These are phyloP conservation scores for Lasiurus cinereus DNA, from an alignment of 2,113 vertebrate genomes.

Conservation along the genomic window DNA sequence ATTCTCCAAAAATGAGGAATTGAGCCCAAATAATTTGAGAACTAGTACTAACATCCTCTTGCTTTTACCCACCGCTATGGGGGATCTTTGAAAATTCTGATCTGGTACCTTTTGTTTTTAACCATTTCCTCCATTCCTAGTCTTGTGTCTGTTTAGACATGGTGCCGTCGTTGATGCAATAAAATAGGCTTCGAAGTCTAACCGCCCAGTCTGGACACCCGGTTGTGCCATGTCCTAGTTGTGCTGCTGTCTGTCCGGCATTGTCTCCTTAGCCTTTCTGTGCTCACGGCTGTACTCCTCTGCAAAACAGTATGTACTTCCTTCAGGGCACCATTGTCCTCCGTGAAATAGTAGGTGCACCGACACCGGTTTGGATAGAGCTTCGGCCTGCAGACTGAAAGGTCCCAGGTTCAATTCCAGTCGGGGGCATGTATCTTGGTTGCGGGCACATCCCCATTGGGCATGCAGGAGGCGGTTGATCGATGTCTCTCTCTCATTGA, in stretches of 20 bases:
- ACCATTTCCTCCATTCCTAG: neutral
- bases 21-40: neutral
- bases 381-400: no score
- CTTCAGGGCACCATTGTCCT: neutral
- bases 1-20: neutral
- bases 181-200: neutral
- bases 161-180: neutral
- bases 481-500: no score
- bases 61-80: neutral
- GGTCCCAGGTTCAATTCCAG: no score
- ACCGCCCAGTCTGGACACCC: neutral
- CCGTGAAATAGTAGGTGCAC: neutral
- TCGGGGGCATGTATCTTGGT: no score
- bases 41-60: neutral
- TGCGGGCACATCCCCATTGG: no score
- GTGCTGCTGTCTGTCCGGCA: neutral
- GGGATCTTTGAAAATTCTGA: neutral
- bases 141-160: neutral
- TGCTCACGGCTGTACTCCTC: neutral
- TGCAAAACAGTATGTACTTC: neutral
- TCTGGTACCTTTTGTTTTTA: neutral
- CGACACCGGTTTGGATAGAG: no score
- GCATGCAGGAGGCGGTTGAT: no score
- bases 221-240: neutral
- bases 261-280: neutral